Base-by-base conservation (phyloP, 2,888 invertebrate species). In the Norana najaformis region DNA sequence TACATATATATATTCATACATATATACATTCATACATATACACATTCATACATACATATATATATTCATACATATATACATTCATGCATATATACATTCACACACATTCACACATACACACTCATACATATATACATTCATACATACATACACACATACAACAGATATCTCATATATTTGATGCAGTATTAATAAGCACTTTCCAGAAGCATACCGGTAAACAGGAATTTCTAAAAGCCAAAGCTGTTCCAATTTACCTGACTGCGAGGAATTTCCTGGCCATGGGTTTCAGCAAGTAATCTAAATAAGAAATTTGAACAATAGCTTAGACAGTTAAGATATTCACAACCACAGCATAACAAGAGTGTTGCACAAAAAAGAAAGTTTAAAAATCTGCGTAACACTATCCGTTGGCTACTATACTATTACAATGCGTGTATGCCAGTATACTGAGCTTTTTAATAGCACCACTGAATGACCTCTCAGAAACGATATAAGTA, bases 181-280 rank as follows among this genome's bases (percentile, higher is more conserved):
- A n/a, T n/a, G 18, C 47, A 47, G 23, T 23, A 23, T 4, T 30
- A n/a, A 3, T n/a, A 69, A 69, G 69, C 16, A n/a, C 53, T 53
- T 53, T 69, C 8, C 69, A 69, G 69, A 69, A 69, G 69, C n/a
- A 69, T 8, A 69, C 20, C 30, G 13, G 30, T 69, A 69, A n/a
- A 69, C 69, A 69, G n/a, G n/a, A 16, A n/a, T n/a, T 69, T 69
- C 69, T n/a, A n/a, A 8, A 69, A 69, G n/a, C n/a, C 69, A 69
- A 69, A 1, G 69, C 30, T 69, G n/a, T 8, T n/a, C 39, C 20
- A 5, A 39, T 93, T 92, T 91, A 94, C 94, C 92, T 96, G 96
- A 93, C 97, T 98, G 93, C 97, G 96, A 18, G 97, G 97, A 90
- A 98, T 96, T 34, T 95, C 93, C 5, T 93, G n/a, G 91, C 92